These are phyloP conservation scores for Lethrus apterus DNA, from an alignment of 1,140 invertebrate species.

Conservation along the genomic window DNA sequence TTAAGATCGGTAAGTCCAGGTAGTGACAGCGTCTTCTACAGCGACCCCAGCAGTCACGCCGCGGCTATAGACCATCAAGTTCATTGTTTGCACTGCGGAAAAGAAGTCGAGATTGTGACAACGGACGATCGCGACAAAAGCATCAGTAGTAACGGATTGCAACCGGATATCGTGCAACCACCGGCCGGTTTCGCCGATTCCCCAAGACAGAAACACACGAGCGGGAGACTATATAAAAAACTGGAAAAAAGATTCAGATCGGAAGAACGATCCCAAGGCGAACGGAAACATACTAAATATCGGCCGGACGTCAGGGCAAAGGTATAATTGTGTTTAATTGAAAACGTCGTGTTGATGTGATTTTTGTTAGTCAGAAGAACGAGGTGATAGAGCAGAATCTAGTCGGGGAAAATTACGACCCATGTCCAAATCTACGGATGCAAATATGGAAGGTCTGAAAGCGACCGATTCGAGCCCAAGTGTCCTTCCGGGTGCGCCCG, in stretches of 20 bases:
- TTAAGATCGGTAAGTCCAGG: conserved; percentile 76
- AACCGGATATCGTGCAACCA: conserved; percentile 72
- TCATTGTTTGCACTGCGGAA: conserved; percentile 72
- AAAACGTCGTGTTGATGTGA: not conserved
- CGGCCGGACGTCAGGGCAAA: conserved; percentile 66
- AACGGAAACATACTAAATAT: conserved; percentile 53
- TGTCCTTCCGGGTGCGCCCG: conserved; percentile 54
- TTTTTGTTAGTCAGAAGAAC: conserved; percentile 61
- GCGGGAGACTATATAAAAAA: conserved; percentile 65
- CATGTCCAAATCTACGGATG: conserved; percentile 61
- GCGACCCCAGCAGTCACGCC: conserved; percentile 57
- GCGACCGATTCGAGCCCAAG: conserved; percentile 57
- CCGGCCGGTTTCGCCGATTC: conserved; percentile 82
- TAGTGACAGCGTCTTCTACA: conserved; percentile 83
- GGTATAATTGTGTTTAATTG: conserved; percentile 36
- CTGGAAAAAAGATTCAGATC: conserved; percentile 73
- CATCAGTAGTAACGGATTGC: conserved; percentile 32
- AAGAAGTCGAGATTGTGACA: conserved; percentile 49
- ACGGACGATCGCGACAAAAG: conserved; percentile 36
- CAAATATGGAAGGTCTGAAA: conserved; percentile 64
- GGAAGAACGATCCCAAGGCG: conserved; percentile 60
- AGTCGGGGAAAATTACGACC: conserved; percentile 53
- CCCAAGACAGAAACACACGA: conserved; percentile 46
- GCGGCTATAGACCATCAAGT: conserved; percentile 38
- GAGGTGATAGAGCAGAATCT: conserved; percentile 56